Evolutionary conservation across 1,140 invertebrate genomes (phyloP), one percentile per base, ranked within the genome.

Genomic region (Drosophila parvula): DNA sequence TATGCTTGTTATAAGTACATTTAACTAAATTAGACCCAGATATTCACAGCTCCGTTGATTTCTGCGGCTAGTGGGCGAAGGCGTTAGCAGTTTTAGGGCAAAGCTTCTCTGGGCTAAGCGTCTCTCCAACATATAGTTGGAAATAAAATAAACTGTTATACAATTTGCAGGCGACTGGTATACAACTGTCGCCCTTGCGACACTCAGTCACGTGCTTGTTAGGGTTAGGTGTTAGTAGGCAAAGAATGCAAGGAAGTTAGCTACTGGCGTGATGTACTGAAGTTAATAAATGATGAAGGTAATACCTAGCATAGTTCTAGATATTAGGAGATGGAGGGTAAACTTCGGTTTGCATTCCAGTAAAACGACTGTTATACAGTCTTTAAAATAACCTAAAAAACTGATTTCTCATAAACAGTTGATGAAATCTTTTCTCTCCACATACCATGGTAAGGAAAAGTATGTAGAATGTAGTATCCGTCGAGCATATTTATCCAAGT

Each of bases 1-100:
- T 74, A 48, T 55, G 70, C 69, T 47, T 61, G 57, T 62, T 74
- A 62, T 74, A 74, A 74, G 65, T 74, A 74, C 34, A 74, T 60
- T 55, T 68, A 67, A 48, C 32, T 75, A 74, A 74, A 74, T 62
- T 61, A 55, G 70, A 34, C 34, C 38, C 45, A 62, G 32, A 71
- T 71, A 71, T 70, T 32, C 43, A 40, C 16, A 44, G 27, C 32
- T 36, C 9, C 4, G 55, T 14, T 60, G 32, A 28, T 63, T 67
- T 67, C 27, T 27, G 34, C 32, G 38, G 16, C 38, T 12, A 16
- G 34, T 51, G n/a, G 11, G 32, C 34, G 9, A 40, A 60, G 67
- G 48, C 47, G 64, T 68, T 47, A 63, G 27, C 50, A 41, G 41
- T 30, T 65, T n/a, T 45, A n/a, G 16, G 30, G 47, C 6, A 11